These are phyloP conservation scores for Vespertilio murinus DNA, from an alignment of 2,797 vertebrate genomes.

Conservation along the genomic window DNA sequence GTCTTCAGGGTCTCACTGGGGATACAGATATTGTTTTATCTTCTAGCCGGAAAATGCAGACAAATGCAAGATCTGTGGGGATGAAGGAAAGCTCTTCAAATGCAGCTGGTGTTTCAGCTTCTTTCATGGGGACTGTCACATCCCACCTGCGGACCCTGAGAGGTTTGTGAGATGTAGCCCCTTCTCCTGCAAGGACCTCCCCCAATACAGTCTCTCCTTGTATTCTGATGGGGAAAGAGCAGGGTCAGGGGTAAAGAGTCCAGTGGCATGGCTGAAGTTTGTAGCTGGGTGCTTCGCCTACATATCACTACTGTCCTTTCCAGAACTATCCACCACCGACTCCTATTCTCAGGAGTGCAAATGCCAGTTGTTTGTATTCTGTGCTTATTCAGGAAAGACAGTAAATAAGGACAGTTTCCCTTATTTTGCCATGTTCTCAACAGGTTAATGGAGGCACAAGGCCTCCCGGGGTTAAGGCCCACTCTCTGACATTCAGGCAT, in stretches of 20 bases:
- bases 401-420: background rate
- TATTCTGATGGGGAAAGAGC: background rate
- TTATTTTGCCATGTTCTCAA: background rate
- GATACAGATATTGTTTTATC: background rate
- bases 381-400: background rate
- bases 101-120: conserved; percentile 51
- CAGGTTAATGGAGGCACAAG: background rate
- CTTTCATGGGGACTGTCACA: conserved; percentile 68
- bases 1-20: background rate
- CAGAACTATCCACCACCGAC: background rate
- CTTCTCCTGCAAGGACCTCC: background rate
- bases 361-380: background rate
- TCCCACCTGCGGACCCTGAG: background rate
- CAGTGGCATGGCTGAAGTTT: background rate
- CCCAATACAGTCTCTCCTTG: background rate
- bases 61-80: conserved; percentile 52
- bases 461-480: background rate
- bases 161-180: conserved; percentile 12
- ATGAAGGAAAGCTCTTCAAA: conserved; percentile 34
- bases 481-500: background rate
- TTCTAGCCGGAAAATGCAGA: conserved; percentile 52
- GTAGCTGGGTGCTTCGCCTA: background rate
- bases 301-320: background rate
- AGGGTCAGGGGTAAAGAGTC: background rate
- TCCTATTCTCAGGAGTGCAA: background rate